Conservation (phyloP, 2,888 invertebrate genomes). For the Tipula lateralis region DNA sequence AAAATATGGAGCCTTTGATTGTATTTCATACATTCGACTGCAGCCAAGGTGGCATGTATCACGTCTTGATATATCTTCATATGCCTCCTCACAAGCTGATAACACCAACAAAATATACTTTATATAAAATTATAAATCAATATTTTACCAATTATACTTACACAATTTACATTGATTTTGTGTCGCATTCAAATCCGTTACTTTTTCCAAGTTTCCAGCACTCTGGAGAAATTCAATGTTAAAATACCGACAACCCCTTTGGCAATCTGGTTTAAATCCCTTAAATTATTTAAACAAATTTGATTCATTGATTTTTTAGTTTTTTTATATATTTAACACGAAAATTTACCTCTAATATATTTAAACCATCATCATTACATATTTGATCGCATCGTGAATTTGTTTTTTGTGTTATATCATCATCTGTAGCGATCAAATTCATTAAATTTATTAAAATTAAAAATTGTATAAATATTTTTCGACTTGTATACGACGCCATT, state of each 20-base stretch:
- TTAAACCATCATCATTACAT: conserved; percentile 30
- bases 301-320: not conserved
- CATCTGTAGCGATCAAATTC: not conserved
- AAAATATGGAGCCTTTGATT: conserved; percentile 31
- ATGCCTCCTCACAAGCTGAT: conserved; percentile 32
- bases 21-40: conserved; percentile 32
- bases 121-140: not conserved
- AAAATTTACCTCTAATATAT: conserved; percentile 15
- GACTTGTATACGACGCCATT: conserved; percentile 25
- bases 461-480: conserved; percentile 4
- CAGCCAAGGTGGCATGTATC: conserved; percentile 32
- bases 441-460: not conserved
- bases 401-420: conserved; percentile 20
- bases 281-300: not conserved
- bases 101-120: not conserved
- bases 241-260: conserved; percentile 33
- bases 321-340: not conserved
- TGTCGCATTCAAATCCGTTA: conserved; percentile 31
- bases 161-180: conserved; percentile 31
- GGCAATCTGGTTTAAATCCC: conserved; percentile 30
- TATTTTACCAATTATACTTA: conserved; percentile 27
- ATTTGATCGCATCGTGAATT: conserved; percentile 32
- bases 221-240: conserved; percentile 32
- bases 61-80: not conserved
- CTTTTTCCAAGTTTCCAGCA: conserved; percentile 31